Conservation (phyloP, 2,797 vertebrate species). For the Pangasius larnaudii region DNA sequence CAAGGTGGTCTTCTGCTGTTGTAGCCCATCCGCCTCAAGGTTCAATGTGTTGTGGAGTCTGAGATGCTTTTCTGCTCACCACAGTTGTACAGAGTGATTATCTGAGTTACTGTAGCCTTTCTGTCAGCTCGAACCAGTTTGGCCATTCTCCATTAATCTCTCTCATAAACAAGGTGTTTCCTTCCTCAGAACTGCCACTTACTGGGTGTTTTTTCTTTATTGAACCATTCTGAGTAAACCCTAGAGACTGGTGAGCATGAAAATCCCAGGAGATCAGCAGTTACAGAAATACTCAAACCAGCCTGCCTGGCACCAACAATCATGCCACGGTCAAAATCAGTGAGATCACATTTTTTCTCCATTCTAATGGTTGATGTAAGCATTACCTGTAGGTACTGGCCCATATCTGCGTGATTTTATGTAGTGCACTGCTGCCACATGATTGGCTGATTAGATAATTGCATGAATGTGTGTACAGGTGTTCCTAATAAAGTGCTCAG, state of each 20-base stretch:
- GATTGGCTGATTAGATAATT: slow-evolving; percentile 5
- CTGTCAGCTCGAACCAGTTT: neutral
- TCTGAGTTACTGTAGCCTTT: neutral
- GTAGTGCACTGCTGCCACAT: neutral
- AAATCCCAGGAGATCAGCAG: slow-evolving; percentile 1
- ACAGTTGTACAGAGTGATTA: neutral
- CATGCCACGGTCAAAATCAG: neutral
- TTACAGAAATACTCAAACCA: neutral
- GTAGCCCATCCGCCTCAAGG: too few species aligned
- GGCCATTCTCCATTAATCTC: neutral
- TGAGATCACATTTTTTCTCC: neutral
- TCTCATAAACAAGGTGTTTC: neutral
- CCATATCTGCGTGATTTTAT: neutral
- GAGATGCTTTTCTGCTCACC: neutral
- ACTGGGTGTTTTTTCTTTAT: neutral
- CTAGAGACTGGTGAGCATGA: neutral
- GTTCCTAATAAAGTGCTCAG: neutral
- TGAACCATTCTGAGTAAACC: neutral
- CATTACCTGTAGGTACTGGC: neutral
- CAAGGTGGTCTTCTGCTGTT: neutral
- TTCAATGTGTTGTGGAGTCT: neutral
- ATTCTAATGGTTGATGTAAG: neutral
- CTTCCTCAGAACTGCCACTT: neutral
- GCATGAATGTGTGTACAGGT: neutral
- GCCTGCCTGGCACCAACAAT: neutral